phyloP scores from a whole-genome alignment of 2,113 vertebrate genomes.

The Pheucticus melanocephalus region DNA sequence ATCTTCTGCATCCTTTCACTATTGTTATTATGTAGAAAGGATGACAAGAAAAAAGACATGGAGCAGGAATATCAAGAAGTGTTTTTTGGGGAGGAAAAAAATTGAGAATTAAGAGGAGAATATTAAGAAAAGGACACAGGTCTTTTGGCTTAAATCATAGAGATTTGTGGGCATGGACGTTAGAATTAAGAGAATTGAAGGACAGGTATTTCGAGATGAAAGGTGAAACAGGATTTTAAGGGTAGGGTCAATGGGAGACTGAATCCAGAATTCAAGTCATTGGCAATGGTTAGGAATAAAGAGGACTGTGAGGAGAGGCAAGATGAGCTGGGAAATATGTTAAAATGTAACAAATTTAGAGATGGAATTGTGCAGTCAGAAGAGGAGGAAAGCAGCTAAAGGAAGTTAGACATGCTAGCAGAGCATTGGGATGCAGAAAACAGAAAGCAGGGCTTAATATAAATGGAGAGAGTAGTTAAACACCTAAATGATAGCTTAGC shows the following conservation, averaged over 20 bases:
- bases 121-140: not conserved
- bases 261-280: not conserved
- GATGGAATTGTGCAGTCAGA: not conserved
- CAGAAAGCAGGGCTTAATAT: not conserved
- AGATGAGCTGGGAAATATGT: not conserved
- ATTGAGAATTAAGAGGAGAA: not conserved
- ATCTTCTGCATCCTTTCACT: not conserved
- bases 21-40: not conserved
- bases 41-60: not conserved
- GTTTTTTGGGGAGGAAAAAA: not conserved
- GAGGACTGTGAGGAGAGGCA: not conserved
- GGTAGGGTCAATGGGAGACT: not conserved
- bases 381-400: not conserved
- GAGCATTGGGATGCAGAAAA: not conserved
- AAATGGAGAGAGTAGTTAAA: not conserved
- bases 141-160: not conserved
- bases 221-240: not conserved
- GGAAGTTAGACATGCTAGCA: not conserved
- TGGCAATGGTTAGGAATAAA: not conserved
- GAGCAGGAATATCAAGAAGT: not conserved
- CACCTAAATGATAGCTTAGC: not conserved
- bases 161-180: not conserved
- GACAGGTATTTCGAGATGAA: not conserved
- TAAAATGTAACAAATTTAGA: not conserved
- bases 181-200: not conserved